These are phyloP conservation scores for Trematomus loennbergii DNA, from an alignment of 2,113 vertebrate genomes.

Conservation along the genomic window DNA sequence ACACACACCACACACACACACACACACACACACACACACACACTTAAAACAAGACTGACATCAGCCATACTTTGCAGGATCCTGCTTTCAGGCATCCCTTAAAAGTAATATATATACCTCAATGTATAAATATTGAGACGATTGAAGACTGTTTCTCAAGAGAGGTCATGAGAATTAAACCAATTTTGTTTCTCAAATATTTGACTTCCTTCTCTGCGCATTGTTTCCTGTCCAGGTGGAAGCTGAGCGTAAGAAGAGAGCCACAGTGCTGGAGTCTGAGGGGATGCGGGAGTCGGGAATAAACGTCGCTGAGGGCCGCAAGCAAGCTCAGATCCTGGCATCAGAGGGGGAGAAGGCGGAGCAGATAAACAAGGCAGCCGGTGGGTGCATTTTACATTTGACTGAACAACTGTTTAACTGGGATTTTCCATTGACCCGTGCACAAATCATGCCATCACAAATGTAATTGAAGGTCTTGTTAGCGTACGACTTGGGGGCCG, in stretches of 20 bases:
- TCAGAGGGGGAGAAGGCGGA: slow-evolving; percentile 89
- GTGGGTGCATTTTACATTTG: slow-evolving; percentile 63
- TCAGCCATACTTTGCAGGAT: no score
- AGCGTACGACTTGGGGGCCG: slow-evolving; percentile 19
- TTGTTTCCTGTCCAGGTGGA: slow-evolving; percentile 84
- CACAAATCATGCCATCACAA: neutral
- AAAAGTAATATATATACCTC: neutral
- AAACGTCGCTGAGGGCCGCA: slow-evolving; percentile 89
- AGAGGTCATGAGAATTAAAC: neutral
- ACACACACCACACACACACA: neutral
- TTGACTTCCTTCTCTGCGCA: neutral
- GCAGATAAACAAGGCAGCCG: slow-evolving; percentile 90
- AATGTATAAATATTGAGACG: neutral
- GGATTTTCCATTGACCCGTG: slow-evolving; percentile 18
- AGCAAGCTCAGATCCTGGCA: slow-evolving; percentile 90
- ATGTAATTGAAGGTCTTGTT: slow-evolving; percentile 55
- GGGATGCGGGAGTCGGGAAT: slow-evolving; percentile 88
- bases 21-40: neutral
- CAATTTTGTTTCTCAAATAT: slow-evolving; percentile 11
- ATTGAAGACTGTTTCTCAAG: neutral
- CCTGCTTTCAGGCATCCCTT: neutral
- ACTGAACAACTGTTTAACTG: slow-evolving; percentile 4
- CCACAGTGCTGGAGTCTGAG: slow-evolving; percentile 89
- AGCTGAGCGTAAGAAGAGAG: slow-evolving; percentile 88
- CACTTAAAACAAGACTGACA: no score